Evolutionary conservation across 2,888 invertebrate genomes (phyloP), one percentile per base, ranked within the genome.

Genomic region (Frankliniella fusca): DNA sequence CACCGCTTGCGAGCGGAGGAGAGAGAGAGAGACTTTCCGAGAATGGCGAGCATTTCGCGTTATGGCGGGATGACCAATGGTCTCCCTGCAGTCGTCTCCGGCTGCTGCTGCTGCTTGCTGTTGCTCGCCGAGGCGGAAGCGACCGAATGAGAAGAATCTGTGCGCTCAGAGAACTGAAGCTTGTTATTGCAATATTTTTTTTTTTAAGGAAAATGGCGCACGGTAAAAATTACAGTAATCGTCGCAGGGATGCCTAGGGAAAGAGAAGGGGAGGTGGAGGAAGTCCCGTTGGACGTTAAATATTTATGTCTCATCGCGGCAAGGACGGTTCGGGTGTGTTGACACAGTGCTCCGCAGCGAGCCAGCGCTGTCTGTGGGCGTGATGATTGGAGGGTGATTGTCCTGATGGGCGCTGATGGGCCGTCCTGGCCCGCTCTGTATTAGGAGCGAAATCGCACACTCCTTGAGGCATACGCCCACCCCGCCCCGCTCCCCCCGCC

Each of bases 381-480:
- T 54, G 54, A 18, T 54, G 54, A 54, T 54, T 54, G 11, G 70
- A 11, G 10, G 10, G 70, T 8, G 54, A 54, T 54, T 54, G 54
- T 20, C 54, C 23, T 76, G 70, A 76, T 76, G 23, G 70, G 70
- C 27, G 70, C 23, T 76, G 23, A 76, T 23, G 23, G 2, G 38
- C 38, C 38, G 38, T 2, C 38, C 38, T 38, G 38, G 38, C 38
- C 38, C 38, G 38, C 38, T 38, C 70, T 76, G 70, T 76, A 76
- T 76, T 76, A 76, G 70, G 70, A 76, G 70, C 70, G 70, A 76
- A 76, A 76, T 76, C 70, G 27, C 54, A 5, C 54, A n/a, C 54
- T 15, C 54, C 54, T 20, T 15, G 54, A 15, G 18, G 5, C 54
- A 15, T 18, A 11, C 65, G 18, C 65, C 20, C 65, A n/a, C 20